These are phyloP conservation scores for Eumerus sabulonum DNA, from an alignment of 2,888 invertebrate species.

Conservation along the genomic window DNA sequence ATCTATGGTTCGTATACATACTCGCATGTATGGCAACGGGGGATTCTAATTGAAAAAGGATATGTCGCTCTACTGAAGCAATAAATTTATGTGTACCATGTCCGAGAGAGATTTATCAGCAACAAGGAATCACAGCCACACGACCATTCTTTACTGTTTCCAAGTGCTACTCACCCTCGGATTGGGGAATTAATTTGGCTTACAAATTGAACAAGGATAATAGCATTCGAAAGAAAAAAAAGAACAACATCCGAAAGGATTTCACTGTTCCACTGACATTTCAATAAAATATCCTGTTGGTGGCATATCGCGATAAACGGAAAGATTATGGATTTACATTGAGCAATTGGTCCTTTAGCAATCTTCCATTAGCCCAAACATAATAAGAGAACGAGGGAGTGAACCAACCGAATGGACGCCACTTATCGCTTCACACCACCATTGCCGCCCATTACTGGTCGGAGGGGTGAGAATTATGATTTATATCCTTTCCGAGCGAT, in stretches of 20 bases:
- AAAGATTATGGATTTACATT: slow-evolving; percentile 64
- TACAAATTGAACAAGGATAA: slow-evolving; percentile 65
- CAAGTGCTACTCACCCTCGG: slow-evolving; percentile 46
- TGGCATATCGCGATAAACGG: slow-evolving; percentile 57
- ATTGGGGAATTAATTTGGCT: slow-evolving; percentile 59
- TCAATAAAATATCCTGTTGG: slow-evolving; percentile 47
- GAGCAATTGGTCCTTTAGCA: slow-evolving; percentile 61
- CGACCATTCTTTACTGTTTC: background rate
- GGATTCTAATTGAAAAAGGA: slow-evolving; percentile 66
- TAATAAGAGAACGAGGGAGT: slow-evolving; percentile 8
- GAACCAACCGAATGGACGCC: slow-evolving; percentile 9
- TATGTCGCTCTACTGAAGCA: slow-evolving; percentile 48
- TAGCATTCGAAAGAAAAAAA: slow-evolving; percentile 31
- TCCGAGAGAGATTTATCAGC: slow-evolving; percentile 56
- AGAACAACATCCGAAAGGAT: slow-evolving; percentile 1
- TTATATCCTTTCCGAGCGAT: slow-evolving; percentile 39
- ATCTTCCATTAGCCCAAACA: slow-evolving; percentile 61
- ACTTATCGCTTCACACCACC: slow-evolving; percentile 42
- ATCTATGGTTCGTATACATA: background rate
- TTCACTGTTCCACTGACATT: slow-evolving; percentile 23
- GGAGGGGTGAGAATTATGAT: slow-evolving; percentile 58
- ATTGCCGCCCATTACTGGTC: slow-evolving; percentile 19
- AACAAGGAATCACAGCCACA: slow-evolving; percentile 55
- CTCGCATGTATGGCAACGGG: slow-evolving; percentile 7
- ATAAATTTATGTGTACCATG: slow-evolving; percentile 56